These are phyloP conservation scores for Epizoanthus ramosus DNA, from an alignment of 92 coral and sea anemone species.

Conservation along the genomic window DNA sequence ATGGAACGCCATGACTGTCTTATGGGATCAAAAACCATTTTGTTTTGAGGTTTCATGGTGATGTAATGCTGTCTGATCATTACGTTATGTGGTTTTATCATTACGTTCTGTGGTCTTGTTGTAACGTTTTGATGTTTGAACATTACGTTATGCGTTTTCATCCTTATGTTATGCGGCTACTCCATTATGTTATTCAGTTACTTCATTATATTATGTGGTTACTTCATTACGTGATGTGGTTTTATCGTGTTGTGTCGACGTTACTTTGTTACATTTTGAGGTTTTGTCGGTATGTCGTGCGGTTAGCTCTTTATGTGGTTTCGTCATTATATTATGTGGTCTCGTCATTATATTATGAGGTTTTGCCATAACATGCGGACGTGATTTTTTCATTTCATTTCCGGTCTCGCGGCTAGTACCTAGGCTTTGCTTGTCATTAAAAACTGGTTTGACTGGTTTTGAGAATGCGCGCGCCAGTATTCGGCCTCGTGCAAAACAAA, in stretches of 20 bases:
- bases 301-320: conserved; percentile 12
- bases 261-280: conserved; percentile 5
- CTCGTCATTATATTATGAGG: not conserved
- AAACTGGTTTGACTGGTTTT: too few species aligned
- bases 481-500: conserved; percentile 17
- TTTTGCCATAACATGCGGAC: too few species aligned
- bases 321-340: not conserved
- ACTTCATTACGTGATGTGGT: conserved; percentile 10
- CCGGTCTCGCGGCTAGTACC: not conserved
- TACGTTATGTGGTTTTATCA: conserved; percentile 25
- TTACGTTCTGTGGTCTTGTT: not conserved
- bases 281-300: conserved; percentile 15
- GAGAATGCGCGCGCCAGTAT: not conserved
- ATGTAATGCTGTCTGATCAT: conserved; percentile 35
- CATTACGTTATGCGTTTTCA: conserved; percentile 28
- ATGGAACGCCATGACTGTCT: conserved; percentile 7
- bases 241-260: not conserved
- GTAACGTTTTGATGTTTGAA: conserved; percentile 1
- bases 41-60: not conserved
- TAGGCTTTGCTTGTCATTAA: too few species aligned
- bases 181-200: not conserved
- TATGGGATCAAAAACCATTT: not conserved
- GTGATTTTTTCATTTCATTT: too few species aligned
- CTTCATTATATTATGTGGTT: conserved; percentile 1
- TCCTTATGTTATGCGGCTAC: not conserved